Evolutionary conservation across 2,113 vertebrate genomes (phyloP).

Genomic region (Lipophrys pholis): DNA sequence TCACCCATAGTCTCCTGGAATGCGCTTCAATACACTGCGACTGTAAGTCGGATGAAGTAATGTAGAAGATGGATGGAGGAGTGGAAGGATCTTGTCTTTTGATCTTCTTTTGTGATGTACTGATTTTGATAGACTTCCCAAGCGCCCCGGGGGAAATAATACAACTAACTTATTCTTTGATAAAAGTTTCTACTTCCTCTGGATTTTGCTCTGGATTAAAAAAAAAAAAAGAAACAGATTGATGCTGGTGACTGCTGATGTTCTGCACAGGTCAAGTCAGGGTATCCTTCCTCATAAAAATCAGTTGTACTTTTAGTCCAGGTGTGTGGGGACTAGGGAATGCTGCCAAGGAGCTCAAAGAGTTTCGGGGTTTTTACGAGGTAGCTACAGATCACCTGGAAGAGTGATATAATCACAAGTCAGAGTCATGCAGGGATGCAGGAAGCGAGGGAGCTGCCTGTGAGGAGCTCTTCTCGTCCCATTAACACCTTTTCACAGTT

Average conservation of each 20-base stretch:
- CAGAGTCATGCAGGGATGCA: slow-evolving; percentile 36
- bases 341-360: slow-evolving; percentile 37
- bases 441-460: slow-evolving; percentile 53
- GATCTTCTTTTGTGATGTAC: too few relatives aligned
- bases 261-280: slow-evolving; percentile 38
- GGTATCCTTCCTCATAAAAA: slow-evolving; percentile 37
- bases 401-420: slow-evolving; percentile 29
- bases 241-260: slow-evolving; percentile 46
- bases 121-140: too few relatives aligned
- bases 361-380: slow-evolving; percentile 24
- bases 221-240: slow-evolving; percentile 36
- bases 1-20: too few relatives aligned
- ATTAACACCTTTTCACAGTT: slow-evolving; percentile 69
- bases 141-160: too few relatives aligned
- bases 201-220: background rate
- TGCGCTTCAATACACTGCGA: too few relatives aligned
- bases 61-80: too few relatives aligned
- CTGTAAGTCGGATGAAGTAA: too few relatives aligned
- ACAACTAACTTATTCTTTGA: too few relatives aligned
- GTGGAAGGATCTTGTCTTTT: too few relatives aligned
- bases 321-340: slow-evolving; percentile 63
- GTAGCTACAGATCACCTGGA: slow-evolving; percentile 8
- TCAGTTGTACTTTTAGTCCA: slow-evolving; percentile 53
- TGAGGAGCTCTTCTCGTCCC: slow-evolving; percentile 42
- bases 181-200: too few relatives aligned